Conservation (phyloP, 2,888 invertebrate species). For the Stratiomys singularior region DNA sequence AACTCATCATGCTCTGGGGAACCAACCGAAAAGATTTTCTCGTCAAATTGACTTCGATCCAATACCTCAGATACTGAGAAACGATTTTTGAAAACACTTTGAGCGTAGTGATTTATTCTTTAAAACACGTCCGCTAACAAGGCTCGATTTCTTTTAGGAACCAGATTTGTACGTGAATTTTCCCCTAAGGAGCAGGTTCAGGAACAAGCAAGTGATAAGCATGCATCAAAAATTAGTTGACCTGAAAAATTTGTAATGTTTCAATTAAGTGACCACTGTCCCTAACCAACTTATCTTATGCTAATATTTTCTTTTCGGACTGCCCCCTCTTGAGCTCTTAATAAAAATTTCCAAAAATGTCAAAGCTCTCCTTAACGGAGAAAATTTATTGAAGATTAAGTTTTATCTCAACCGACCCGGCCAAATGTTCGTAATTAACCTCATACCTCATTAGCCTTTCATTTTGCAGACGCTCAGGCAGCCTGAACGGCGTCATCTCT, state of each 20-base stretch:
- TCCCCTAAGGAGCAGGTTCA: no score
- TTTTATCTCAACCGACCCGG: conserved; percentile 57
- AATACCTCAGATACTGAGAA: no score
- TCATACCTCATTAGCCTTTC: conserved; percentile 54
- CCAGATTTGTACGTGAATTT: no score
- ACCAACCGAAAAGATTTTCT: neutral
- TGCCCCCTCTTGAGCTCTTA: conserved; percentile 26
- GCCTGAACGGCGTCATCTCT: neutral
- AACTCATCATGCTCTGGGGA: neutral
- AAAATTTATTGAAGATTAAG: conserved; percentile 54
- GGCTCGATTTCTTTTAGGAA: no score
- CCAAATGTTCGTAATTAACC: conserved; percentile 60
- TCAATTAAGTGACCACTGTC: conserved; percentile 35
- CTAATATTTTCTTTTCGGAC: neutral
- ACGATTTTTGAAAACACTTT: no score
- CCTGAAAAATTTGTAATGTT: conserved; percentile 24
- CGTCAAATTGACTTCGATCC: no score
- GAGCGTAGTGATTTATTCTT: no score
- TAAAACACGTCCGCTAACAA: no score
- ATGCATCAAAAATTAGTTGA: no score
- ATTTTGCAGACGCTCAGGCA: neutral
- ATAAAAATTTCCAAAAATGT: conserved; percentile 24
- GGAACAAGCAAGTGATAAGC: no score
- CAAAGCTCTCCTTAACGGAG: conserved; percentile 33
- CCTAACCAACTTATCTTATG: neutral